Evolutionary conservation across 2,113 vertebrate genomes (phyloP), one percentile per base, ranked within the genome.

Genomic region (Zapus hudsonius): DNA sequence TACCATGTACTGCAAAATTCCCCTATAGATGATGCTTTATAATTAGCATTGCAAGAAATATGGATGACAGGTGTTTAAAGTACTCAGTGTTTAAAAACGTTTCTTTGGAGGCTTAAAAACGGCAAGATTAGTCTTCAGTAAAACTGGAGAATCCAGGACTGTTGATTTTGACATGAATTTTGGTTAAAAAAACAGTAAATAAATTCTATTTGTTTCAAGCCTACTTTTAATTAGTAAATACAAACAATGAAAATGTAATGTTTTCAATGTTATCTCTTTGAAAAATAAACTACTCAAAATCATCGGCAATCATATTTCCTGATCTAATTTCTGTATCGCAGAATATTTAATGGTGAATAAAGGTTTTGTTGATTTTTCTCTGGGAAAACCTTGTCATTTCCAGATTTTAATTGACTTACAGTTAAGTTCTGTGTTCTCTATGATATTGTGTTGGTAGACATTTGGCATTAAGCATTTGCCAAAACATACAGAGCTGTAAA

Each of bases 181-280:
- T 66, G 33, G 2, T 57, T 36, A 27, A 66, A 78, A 27, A 83
- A 76, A 91, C 85, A 2, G 36, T 87, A 61, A 84, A 59, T 84
- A 55, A 64, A 80, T 55, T 22, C 36, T 85, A 66, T 57, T 75
- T 84, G 25, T 7, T 73, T 92, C 29, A 42, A 87, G 47, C 2
- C 31, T 87, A 76, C 11, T 72, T 91, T 87, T 76, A 59, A 84
- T 80, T 90, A 57, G 31, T 87, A 84, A 66, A 47, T 87, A 86
- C n/a, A n/a, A 78, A 38, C 75, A 44, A 86, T 61, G 27, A 38
- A 61, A 61, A 80, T 44, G 42, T 8, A 80, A 19, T 74, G 1
- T 64, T 15, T 69, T 93, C 76, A 16, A 27, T 44, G 5, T 36
- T 61, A 8, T 61, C 13, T 90, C 42, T 66, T 80, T 74, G 7